Conservation (phyloP, 1,140 invertebrate species). For the Lutraria rhynchaena region DNA sequence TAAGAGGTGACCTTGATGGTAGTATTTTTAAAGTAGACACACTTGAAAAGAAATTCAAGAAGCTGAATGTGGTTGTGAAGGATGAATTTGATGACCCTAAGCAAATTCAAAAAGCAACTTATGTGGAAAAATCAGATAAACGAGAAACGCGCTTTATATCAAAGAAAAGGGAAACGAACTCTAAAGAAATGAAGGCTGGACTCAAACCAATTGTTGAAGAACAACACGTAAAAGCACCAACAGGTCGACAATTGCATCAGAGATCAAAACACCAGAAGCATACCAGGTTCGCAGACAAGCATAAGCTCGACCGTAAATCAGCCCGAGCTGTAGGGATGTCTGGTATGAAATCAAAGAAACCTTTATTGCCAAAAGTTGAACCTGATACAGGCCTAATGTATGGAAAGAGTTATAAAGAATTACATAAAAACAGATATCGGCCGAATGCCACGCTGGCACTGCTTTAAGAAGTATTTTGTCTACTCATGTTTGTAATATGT, state of each 20-base stretch:
- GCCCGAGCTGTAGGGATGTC: neutral
- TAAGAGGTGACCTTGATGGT: slow-evolving; percentile 46
- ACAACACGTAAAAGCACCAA: neutral
- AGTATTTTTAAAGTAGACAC: slow-evolving; percentile 37
- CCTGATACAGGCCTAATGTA: neutral
- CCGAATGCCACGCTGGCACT: slow-evolving; percentile 10
- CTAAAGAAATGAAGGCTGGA: slow-evolving; percentile 3
- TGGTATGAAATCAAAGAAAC: slow-evolving; percentile 39
- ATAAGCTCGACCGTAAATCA: slow-evolving; percentile 32
- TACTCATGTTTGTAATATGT: too few relatives aligned
- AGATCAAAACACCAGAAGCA: neutral
- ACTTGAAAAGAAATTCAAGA: slow-evolving; percentile 39
- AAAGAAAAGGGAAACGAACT: slow-evolving; percentile 3
- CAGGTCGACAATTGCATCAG: neutral
- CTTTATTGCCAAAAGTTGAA: slow-evolving; percentile 25
- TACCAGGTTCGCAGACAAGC: neutral
- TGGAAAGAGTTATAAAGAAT: slow-evolving; percentile 40
- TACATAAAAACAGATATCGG: slow-evolving; percentile 45
- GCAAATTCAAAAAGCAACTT: slow-evolving; percentile 15
- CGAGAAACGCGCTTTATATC: neutral
- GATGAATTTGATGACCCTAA: slow-evolving; percentile 3
- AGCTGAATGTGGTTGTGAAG: slow-evolving; percentile 15
- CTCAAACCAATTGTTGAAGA: slow-evolving; percentile 21
- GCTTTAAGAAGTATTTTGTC: too few relatives aligned
- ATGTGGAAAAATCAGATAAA: slow-evolving; percentile 28